These are phyloP conservation scores for Junonia oenone DNA, from an alignment of 2,888 invertebrate genomes.

Conservation along the genomic window DNA sequence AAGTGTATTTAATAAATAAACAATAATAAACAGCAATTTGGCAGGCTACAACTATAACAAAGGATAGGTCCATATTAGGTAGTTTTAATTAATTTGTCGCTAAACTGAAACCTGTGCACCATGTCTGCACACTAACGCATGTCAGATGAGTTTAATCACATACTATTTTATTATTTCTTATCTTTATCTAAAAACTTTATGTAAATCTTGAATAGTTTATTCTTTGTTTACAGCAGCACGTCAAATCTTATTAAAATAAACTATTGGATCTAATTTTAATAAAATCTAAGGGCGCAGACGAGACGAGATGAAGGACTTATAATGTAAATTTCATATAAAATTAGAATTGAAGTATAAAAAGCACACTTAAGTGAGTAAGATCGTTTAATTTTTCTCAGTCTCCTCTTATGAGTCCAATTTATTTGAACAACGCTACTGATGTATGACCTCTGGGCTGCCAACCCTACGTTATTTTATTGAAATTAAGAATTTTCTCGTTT, in stretches of 20 bases:
- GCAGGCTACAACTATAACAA: too few relatives aligned
- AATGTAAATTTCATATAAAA: neutral
- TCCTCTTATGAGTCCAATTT: neutral
- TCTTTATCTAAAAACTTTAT: neutral
- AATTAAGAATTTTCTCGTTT: too few relatives aligned
- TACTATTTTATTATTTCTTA: neutral
- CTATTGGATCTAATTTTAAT: neutral
- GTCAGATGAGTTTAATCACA: neutral
- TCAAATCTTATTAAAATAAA: neutral
- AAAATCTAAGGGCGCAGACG: neutral
- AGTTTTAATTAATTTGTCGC: too few relatives aligned
- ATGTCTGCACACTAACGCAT: neutral
- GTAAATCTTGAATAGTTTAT: neutral
- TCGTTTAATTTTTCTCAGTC: neutral
- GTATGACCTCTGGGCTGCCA: neutral
- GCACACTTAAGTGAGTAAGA: neutral
- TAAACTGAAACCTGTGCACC: too few relatives aligned
- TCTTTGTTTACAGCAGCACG: neutral
- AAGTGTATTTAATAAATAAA: too few relatives aligned
- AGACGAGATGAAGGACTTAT: slow-evolving; percentile 1
- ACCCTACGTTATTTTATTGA: too few relatives aligned
- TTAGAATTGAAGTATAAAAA: slow-evolving; percentile 3
- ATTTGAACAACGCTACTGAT: neutral
- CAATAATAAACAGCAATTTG: too few relatives aligned
- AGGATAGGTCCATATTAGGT: too few relatives aligned